Percentiles rank a stretch among this genome's conserved stretches.
Conservation (phyloP, 2,797 vertebrate genomes). For the Helostoma temminkii region DNA sequence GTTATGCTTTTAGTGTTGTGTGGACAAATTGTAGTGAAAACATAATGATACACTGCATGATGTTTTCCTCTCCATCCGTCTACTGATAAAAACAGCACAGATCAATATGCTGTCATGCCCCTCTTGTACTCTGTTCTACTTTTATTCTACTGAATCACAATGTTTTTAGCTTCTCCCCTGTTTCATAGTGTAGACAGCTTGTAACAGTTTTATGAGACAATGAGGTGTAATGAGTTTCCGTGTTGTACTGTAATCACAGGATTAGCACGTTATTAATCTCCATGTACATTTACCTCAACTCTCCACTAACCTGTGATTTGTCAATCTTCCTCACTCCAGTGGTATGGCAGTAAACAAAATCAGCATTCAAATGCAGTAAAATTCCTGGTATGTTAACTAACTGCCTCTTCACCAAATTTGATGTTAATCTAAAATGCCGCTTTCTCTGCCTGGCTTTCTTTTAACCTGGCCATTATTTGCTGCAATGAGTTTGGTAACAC, state of each 20-base stretch:
- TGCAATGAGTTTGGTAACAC: constrained; percentile 44
- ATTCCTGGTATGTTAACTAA: constrained; percentile 25
- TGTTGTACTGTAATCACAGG: constrained; percentile 27
- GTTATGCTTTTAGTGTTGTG: constrained; percentile 57
- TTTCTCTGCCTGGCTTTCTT: constrained; percentile 28
- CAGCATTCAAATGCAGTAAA: no score
- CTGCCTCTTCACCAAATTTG: constrained; percentile 25
- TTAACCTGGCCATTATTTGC: constrained; percentile 41
- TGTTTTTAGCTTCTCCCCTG: constrained; percentile 21
- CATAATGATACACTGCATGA: constrained; percentile 59
- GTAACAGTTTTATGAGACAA: constrained; percentile 35
- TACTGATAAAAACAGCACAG: constrained; percentile 60
- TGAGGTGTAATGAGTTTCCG: constrained; percentile 31
- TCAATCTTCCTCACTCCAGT: constrained; percentile 15
- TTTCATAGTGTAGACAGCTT: constrained; percentile 7
- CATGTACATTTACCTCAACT: constrained; percentile 20
- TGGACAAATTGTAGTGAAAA: constrained; percentile 59
- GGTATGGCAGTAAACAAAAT: constrained; percentile 16
- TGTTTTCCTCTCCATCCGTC: constrained; percentile 45
- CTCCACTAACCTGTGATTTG: constrained; percentile 11
- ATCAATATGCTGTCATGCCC: constrained; percentile 70
- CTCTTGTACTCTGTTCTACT: constrained; percentile 29
- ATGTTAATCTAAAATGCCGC: constrained; percentile 38
- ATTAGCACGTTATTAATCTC: constrained; percentile 24
- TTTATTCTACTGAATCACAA: constrained; percentile 31